Percentiles rank a stretch among this genome's conserved stretches.
Conservation (phyloP, 1,140 invertebrate genomes). For the Leguminivora glycinivorella region DNA sequence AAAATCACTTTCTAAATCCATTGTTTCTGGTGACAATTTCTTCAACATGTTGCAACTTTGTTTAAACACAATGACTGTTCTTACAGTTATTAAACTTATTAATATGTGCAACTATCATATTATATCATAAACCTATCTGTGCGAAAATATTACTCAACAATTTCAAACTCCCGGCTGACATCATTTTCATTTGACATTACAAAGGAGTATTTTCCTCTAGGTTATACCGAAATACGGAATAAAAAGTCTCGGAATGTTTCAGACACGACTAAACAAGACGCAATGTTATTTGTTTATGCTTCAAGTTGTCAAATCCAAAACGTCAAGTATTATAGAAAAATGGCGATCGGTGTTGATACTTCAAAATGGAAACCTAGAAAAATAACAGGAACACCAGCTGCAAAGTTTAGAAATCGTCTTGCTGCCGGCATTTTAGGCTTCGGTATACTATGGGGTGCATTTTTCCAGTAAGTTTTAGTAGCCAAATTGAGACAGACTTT, state of each 20-base stretch:
- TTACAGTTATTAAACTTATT: too few species aligned
- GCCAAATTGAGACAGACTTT: slow-evolving; percentile 19
- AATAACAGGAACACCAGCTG: slow-evolving; percentile 77
- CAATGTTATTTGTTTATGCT: background rate
- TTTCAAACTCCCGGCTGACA: background rate
- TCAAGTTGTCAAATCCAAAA: background rate
- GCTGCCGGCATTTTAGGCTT: slow-evolving; percentile 53
- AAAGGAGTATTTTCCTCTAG: background rate
- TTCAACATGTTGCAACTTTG: background rate
- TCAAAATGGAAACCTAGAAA: slow-evolving; percentile 78
- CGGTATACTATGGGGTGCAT: slow-evolving; percentile 53
- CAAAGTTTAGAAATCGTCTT: slow-evolving; percentile 63
- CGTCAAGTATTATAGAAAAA: slow-evolving; percentile 39
- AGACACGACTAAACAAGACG: background rate
- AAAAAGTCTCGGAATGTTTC: background rate
- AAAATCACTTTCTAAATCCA: background rate
- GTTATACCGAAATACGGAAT: too few species aligned
- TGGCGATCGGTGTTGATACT: slow-evolving; percentile 70
- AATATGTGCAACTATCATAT: too few species aligned
- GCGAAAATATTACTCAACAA: background rate
- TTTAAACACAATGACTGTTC: too few species aligned
- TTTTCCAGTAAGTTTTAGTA: slow-evolving; percentile 58
- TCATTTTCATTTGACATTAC: background rate
- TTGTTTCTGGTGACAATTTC: background rate
- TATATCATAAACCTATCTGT: too few species aligned